These are phyloP conservation scores for Melanotaenia maccullochi DNA, from an alignment of 2,797 vertebrate species.

Conservation along the genomic window DNA sequence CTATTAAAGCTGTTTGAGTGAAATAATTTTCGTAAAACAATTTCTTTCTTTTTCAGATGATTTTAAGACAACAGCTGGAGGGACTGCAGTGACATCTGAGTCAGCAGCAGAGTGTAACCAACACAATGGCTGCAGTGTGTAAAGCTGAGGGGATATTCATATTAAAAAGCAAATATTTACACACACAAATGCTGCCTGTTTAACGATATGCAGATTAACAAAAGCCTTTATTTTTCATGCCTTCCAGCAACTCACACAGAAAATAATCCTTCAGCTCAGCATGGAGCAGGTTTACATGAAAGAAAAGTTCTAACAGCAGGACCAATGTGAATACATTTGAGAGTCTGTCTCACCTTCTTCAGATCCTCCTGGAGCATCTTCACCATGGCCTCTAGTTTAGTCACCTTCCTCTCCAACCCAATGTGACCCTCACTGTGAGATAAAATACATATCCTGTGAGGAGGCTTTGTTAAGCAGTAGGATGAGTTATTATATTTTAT, in stretches of 20 bases:
- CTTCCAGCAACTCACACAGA: not conserved
- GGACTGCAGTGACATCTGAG: slow-evolving; percentile 17
- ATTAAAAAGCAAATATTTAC: slow-evolving; percentile 22
- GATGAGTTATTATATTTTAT: not conserved
- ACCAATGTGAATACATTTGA: not conserved
- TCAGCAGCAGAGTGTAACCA: slow-evolving; percentile 13
- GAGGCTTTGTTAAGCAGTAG: not conserved
- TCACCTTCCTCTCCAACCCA: slow-evolving; percentile 94
- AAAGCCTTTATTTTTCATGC: slow-evolving; percentile 8
- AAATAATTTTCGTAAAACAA: no score
- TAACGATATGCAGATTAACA: slow-evolving; percentile 25
- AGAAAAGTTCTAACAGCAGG: not conserved
- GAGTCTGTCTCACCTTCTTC: slow-evolving; percentile 88
- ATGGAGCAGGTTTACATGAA: not conserved
- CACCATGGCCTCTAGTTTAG: slow-evolving; percentile 94
- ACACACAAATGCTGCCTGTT: slow-evolving; percentile 13
- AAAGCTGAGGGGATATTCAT: slow-evolving; percentile 32
- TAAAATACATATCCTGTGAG: not conserved
- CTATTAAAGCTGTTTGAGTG: no score
- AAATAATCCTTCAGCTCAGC: not conserved
- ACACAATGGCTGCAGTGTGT: not conserved
- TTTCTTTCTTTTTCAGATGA: no score
- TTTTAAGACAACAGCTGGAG: not conserved
- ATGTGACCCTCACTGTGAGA: slow-evolving; percentile 89
- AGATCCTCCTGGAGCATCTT: slow-evolving; percentile 97